A percentile compares a stretch with the other conserved stretches of the same genome.
These are phyloP conservation scores for Reticulitermes lucifugus DNA, from an alignment of 2,888 invertebrate species.

Conservation along the genomic window DNA sequence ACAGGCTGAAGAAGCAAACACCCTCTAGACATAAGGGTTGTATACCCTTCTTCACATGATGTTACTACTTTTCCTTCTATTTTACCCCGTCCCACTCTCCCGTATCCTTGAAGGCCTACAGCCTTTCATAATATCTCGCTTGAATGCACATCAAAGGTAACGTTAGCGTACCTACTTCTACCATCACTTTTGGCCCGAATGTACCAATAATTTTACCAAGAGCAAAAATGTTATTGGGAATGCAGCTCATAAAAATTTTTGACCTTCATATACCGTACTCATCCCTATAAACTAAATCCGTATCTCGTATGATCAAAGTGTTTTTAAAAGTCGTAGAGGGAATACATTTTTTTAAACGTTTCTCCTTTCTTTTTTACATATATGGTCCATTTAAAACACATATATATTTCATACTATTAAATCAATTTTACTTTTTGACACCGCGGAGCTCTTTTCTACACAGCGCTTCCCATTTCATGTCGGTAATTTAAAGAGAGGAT, in stretches of 20 bases:
- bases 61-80: background rate
- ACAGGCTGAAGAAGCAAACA: background rate
- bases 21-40: slow-evolving; percentile 18
- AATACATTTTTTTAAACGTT: background rate
- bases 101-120: slow-evolving; percentile 10
- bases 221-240: slow-evolving; percentile 22
- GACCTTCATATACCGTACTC: background rate
- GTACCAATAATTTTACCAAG: slow-evolving; percentile 27
- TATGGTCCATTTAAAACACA: background rate
- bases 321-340: background rate
- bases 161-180: background rate
- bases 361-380: background rate
- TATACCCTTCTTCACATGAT: background rate
- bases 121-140: slow-evolving; percentile 44
- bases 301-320: background rate
- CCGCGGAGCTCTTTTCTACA: background rate
- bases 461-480: too few relatives aligned
- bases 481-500: too few relatives aligned
- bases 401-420: background rate
- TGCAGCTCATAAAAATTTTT: slow-evolving; percentile 1
- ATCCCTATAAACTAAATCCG: background rate
- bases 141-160: slow-evolving; percentile 47
- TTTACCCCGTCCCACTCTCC: background rate
- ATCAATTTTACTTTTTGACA: background rate
- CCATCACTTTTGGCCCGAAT: slow-evolving; percentile 11